Evolutionary conservation across 2,113 vertebrate species (phyloP).

Genomic region (Cyanoramphus novaezelandiae): DNA sequence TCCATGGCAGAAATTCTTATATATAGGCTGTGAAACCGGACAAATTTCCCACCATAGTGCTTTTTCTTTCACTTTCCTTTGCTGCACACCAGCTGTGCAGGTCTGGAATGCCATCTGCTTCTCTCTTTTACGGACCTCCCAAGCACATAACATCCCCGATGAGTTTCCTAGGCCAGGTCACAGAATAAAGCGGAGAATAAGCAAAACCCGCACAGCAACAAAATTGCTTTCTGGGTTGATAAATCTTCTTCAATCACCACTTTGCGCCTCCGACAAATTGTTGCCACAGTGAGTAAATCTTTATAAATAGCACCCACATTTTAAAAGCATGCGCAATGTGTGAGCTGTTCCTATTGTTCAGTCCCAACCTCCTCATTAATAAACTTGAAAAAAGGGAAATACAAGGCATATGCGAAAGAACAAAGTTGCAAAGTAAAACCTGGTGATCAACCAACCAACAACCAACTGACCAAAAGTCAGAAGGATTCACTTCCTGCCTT

Average conservation of each 20-base stretch:
- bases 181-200: not conserved
- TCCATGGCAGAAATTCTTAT: not conserved
- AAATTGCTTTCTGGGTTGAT: not conserved
- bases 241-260: not conserved
- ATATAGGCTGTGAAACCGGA: not conserved
- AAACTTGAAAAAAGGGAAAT: not conserved
- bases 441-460: not conserved
- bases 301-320: not conserved
- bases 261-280: not conserved
- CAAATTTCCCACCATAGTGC: not conserved
- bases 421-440: not conserved
- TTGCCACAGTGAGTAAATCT: not conserved
- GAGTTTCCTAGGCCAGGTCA: not conserved
- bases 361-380: not conserved
- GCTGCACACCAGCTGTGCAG: not conserved
- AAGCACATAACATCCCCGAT: fast-evolving
- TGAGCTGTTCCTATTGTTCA: not conserved
- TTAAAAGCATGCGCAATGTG: not conserved
- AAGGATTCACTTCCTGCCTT: not conserved
- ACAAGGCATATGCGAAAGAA: not conserved
- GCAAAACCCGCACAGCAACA: not conserved
- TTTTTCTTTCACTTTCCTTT: not conserved
- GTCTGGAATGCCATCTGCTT: not conserved
- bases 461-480: not conserved
- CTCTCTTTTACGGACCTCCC: not conserved